Evolutionary conservation across 2,888 invertebrate genomes (phyloP).

Genomic region (Apoda limacodes): DNA sequence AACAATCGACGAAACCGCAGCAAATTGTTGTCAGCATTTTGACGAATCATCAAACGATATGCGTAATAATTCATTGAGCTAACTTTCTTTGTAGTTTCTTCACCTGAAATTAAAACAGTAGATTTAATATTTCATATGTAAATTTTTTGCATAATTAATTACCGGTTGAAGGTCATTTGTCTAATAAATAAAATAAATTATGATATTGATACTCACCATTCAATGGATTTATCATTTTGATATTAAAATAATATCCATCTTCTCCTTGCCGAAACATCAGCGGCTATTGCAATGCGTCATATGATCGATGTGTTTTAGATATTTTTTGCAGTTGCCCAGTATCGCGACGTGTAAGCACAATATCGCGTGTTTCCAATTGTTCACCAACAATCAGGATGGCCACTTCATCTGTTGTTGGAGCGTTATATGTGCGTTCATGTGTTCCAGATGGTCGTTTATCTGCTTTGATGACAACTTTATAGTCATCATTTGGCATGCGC

Average conservation of each 20-base stretch:
- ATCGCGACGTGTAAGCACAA: conserved; percentile 14
- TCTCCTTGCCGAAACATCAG: too few species aligned
- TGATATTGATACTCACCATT: conserved; percentile 11
- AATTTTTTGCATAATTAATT: not conserved
- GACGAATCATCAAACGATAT: conserved; percentile 8
- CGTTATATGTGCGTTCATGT: conserved; percentile 23
- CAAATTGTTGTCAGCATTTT: conserved; percentile 15
- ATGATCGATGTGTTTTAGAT: conserved; percentile 10
- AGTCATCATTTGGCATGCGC: conserved; percentile 27
- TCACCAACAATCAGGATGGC: conserved; percentile 24
- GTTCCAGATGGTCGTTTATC: conserved; percentile 21
- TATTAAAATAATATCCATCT: too few species aligned
- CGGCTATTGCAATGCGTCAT: too few species aligned
- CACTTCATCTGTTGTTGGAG: conserved; percentile 25
- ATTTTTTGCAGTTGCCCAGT: conserved; percentile 9
- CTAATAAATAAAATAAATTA: conserved; percentile 1
- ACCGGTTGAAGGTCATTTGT: too few species aligned
- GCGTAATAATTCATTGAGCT: too few species aligned
- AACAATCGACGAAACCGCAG: conserved; percentile 12
- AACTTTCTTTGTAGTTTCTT: too few species aligned
- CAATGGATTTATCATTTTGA: too few species aligned
- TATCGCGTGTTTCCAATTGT: too few species aligned
- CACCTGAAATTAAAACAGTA: too few species aligned
- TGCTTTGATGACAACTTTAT: too few species aligned
- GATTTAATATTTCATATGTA: too few species aligned